Conservation (phyloP, 2,113 vertebrate genomes). For the Xenopus tropicalis region UCB_Xtro_10.0 CM004450.2:117337001-117337500, state of each 20-base stretch:
- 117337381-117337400: slow-evolving; percentile 7
- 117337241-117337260: background rate
- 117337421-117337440: slow-evolving; percentile 6
- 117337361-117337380: background rate
- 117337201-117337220: no score
- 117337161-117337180: no score
- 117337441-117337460: slow-evolving; percentile 6
- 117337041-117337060: no score
- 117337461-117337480: slow-evolving; percentile 4
- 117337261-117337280: background rate
- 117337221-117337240: background rate
- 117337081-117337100: no score
- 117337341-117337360: background rate
- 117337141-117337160: no score
- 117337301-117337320: background rate
- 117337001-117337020: no score
- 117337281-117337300: background rate
- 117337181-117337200: no score
- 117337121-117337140: no score
- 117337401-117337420: background rate
- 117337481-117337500: background rate
- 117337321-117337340: background rate
- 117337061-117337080: no score
- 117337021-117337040: no score
- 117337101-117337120: no score